Conservation (phyloP, 2,797 vertebrate species). For the Liparis tanakae region DNA sequence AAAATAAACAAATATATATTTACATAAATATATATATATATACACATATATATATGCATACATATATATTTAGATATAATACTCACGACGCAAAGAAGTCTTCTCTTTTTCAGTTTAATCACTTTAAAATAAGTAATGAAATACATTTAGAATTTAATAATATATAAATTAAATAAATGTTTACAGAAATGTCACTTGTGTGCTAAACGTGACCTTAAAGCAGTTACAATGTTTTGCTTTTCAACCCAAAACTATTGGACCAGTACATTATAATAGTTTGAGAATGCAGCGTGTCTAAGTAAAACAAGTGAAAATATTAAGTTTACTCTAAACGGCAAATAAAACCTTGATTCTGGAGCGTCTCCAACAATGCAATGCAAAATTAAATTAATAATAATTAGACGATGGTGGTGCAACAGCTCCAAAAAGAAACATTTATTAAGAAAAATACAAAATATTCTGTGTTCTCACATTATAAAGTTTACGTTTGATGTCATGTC, state of each 20-base stretch:
- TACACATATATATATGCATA: too few relatives aligned
- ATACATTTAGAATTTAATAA: too few relatives aligned
- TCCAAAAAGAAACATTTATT: not conserved
- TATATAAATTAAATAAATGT: too few relatives aligned
- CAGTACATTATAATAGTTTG: not conserved
- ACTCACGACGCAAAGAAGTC: not conserved
- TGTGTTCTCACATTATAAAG: too few relatives aligned
- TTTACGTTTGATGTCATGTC: not conserved
- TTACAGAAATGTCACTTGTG: not conserved
- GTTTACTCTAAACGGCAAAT: not conserved
- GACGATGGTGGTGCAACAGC: not conserved
- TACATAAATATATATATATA: too few relatives aligned
- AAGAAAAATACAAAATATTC: too few relatives aligned
- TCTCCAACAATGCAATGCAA: not conserved
- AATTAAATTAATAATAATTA: too few relatives aligned
- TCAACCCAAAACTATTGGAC: not conserved
- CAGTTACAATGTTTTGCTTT: not conserved
- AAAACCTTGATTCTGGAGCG: not conserved
- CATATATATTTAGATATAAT: too few relatives aligned
- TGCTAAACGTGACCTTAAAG: not conserved
- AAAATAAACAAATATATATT: too few relatives aligned
- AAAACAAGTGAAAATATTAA: not conserved
- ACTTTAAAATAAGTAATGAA: not conserved
- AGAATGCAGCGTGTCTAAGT: not conserved
- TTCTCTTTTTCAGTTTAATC: not conserved